Base-by-base conservation (phyloP, 2,797 vertebrate species). In the Gorsachius magnificus region DNA sequence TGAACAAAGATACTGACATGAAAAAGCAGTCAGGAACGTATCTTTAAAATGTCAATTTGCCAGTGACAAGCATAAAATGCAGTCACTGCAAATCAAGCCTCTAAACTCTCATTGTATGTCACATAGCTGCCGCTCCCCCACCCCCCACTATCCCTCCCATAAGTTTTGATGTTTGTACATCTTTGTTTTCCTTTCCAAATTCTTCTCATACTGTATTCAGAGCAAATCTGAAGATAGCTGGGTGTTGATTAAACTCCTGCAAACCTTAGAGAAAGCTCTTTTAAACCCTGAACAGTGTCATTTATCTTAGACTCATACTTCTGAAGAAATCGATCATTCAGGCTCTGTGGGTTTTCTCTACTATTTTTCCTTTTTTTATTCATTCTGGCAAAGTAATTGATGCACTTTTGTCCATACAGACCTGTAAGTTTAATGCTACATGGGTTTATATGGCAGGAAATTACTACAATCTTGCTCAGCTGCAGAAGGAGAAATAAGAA, bases 21-120 rank as follows among this genome's bases (percentile, higher is more conserved):
- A 97, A 97, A 97, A 96, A 95, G 94, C 90, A 95, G 89, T 95
- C 94, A 92, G 48, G 90, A 97, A 95, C 79, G 31, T 87, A 95
- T 96, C 97, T 97, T 96, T 94, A 92, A 96, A 90, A 95, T 90
- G 95, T 96, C 96, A 96, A 15, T 93, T 96, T 96, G 86, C 57
- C 75, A 91, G 91, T 96, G 97, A 97, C 96, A 97, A 89, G 93
- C 93, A 95, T 72, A 75, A 94, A 97, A 96, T 80, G 83, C 93
- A 95, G 83, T 91, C 87, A 75, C 80, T 96, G 94, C 88, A 95
- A 90, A 94, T 90, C 83, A 90, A 89, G 90, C 51, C 56, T 90
- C 89, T 70, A 88, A 93, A 81, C 45, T 51, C 60, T 81, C 80
- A 38, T 11, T 95, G 89, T 93, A 15, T 63, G 94, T 68, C 94